A percentile compares a stretch with the other conserved stretches of the same genome.
These are phyloP conservation scores for Microcebus jonahi DNA, from an alignment of 2,113 vertebrate species.

Conservation along the genomic window DNA sequence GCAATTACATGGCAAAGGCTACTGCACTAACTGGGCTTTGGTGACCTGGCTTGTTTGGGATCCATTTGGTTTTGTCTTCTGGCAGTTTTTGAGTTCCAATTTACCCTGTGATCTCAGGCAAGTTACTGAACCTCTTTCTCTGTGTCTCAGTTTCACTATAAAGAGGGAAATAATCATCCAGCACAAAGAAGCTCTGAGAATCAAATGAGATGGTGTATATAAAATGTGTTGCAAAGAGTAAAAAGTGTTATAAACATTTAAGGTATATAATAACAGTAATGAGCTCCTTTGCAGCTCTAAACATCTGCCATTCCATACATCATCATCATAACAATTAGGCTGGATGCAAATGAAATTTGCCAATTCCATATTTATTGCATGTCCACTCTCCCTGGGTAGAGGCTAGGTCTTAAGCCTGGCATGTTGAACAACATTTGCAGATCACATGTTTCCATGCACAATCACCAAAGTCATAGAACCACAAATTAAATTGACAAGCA, in stretches of 20 bases:
- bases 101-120: constrained; percentile 16
- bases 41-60: not conserved
- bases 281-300: not conserved
- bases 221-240: not conserved
- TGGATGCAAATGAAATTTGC: not conserved
- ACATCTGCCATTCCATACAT: not conserved
- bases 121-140: not conserved
- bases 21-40: not conserved
- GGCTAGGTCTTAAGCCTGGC: not conserved
- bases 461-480: constrained; percentile 56
- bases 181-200: not conserved
- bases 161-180: constrained; percentile 24
- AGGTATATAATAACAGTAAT: not conserved
- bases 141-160: constrained; percentile 4
- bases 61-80: not conserved
- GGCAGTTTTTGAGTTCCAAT: not conserved
- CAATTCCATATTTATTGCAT: not conserved
- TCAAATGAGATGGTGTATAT: not conserved
- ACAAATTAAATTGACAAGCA: constrained; percentile 80
- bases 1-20: not conserved
- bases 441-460: not conserved
- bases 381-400: constrained; percentile 29
- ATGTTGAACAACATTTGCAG: not conserved
- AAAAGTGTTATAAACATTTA: not conserved
- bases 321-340: not conserved